Percentiles rank a stretch among this genome's conserved stretches.
Conservation (phyloP, 2,113 vertebrate species). For the Eudyptes chrysolophus region DNA sequence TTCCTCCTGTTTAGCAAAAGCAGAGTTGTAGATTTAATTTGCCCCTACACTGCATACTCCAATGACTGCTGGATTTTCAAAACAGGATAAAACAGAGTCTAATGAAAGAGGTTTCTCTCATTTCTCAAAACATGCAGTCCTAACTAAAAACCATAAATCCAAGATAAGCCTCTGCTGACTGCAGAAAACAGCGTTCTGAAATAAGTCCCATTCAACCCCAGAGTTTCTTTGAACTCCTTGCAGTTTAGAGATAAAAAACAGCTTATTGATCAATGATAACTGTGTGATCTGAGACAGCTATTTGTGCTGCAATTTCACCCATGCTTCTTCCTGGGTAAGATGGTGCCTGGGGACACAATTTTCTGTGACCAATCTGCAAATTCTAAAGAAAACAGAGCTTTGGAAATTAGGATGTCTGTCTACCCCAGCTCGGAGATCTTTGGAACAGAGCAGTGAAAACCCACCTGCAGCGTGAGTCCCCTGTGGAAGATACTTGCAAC, state of each 20-base stretch:
- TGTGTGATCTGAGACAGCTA: neutral
- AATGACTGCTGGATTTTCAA: neutral
- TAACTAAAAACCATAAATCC: neutral
- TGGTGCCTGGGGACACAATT: neutral
- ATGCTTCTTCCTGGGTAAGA: neutral
- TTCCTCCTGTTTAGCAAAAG: neutral
- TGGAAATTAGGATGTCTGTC: neutral
- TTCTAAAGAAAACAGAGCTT: neutral
- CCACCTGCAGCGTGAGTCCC: neutral
- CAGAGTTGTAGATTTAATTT: neutral
- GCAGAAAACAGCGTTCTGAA: neutral
- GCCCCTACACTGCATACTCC: neutral
- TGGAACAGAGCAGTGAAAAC: neutral
- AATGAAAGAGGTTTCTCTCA: neutral
- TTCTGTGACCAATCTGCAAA: neutral
- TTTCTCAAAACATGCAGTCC: neutral
- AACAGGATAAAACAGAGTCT: neutral
- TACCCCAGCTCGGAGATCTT: neutral
- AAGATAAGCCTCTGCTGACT: constrained; percentile 1
- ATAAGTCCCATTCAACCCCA: neutral
- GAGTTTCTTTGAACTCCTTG: neutral
- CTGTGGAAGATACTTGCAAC: neutral
- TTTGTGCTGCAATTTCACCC: neutral
- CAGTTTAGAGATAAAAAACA: neutral
- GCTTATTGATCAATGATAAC: neutral